Percentiles rank a stretch among this genome's conserved stretches.
These are phyloP conservation scores for Peromyscus attwateri DNA, from an alignment of 2,797 vertebrate genomes.

Conservation along the genomic window DNA sequence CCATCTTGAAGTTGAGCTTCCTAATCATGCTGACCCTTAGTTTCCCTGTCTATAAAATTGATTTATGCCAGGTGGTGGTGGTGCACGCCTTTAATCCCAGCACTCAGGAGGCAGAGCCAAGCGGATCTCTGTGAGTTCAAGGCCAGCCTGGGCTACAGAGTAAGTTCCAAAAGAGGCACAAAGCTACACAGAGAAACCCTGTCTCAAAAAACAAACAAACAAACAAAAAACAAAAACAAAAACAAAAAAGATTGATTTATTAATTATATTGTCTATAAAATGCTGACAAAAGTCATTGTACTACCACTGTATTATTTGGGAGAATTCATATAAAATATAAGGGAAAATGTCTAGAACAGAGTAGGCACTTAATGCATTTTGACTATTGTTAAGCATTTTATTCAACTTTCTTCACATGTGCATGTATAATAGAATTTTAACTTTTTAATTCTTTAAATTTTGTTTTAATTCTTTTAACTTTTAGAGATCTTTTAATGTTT, in stretches of 20 bases:
- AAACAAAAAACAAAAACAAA: too few relatives aligned
- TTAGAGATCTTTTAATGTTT: constrained; percentile 48
- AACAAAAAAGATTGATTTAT: neutral
- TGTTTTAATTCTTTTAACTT: constrained; percentile 29
- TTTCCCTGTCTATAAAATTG: neutral
- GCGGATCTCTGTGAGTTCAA: too few relatives aligned
- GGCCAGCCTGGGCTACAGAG: too few relatives aligned
- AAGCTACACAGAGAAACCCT: too few relatives aligned
- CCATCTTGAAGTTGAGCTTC: neutral
- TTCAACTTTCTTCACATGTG: neutral
- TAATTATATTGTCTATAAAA: neutral
- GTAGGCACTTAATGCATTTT: neutral
- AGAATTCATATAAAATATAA: neutral
- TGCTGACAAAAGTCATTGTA: neutral
- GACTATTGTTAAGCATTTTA: constrained; percentile 25
- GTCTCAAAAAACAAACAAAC: too few relatives aligned
- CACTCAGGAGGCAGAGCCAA: too few relatives aligned
- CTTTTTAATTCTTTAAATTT: constrained; percentile 34
- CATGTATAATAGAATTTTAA: neutral
- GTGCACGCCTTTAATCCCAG: too few relatives aligned
- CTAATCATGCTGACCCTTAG: neutral
- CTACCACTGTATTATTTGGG: neutral
- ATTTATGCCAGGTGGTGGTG: too few relatives aligned
- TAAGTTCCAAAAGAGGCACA: too few relatives aligned
- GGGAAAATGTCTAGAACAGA: neutral